A percentile compares a stretch with the other conserved stretches of the same genome.
These are phyloP conservation scores for Eilema sororculum DNA, from an alignment of 2,888 invertebrate species.

Conservation along the genomic window DNA sequence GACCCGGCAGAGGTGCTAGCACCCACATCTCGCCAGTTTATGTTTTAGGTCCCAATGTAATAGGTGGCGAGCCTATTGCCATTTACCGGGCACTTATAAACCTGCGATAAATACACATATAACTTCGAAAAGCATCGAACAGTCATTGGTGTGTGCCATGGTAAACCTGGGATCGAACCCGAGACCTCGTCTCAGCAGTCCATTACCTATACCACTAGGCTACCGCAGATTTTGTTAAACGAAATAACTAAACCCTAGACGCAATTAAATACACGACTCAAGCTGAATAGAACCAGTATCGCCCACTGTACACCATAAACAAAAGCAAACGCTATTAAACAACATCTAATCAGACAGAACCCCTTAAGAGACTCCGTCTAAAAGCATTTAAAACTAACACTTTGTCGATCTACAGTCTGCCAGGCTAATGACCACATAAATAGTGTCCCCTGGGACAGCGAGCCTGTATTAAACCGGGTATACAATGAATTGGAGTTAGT, in stretches of 20 bases:
- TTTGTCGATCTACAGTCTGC: slow-evolving; percentile 10
- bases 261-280: neutral
- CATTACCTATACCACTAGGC: too few species aligned
- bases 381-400: slow-evolving; percentile 15
- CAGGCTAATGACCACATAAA: slow-evolving; percentile 24
- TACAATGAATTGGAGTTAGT: slow-evolving; percentile 51
- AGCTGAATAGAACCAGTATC: neutral
- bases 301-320: neutral
- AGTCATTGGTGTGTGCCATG: too few species aligned
- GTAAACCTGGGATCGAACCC: too few species aligned
- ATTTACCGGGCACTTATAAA: too few species aligned
- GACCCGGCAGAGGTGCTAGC: too few species aligned
- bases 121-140: too few species aligned
- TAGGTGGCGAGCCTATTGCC: too few species aligned
- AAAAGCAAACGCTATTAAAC: neutral
- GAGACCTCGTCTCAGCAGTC: too few species aligned
- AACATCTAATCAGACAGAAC: slow-evolving; percentile 5
- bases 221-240: too few species aligned
- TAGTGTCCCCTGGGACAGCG: slow-evolving; percentile 16
- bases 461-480: slow-evolving; percentile 27
- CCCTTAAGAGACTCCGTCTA: slow-evolving; percentile 3
- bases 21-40: too few species aligned
- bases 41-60: too few species aligned
- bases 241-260: neutral
- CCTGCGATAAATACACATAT: too few species aligned